Conservation (phyloP, 2,113 vertebrate genomes). For the Epinephelus lanceolatus region DNA sequence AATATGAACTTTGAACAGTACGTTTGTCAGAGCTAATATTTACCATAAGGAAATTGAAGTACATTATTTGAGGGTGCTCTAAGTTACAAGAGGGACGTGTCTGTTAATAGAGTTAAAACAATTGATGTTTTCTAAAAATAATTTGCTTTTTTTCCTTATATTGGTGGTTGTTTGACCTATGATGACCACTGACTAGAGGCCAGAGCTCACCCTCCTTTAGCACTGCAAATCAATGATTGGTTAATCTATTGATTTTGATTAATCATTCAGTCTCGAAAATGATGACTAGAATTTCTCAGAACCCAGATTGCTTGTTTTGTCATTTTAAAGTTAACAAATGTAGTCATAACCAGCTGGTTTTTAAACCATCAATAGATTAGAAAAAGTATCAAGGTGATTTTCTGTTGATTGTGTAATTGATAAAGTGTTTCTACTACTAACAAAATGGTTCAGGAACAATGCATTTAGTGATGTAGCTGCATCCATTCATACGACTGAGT, state of each 20-base stretch:
- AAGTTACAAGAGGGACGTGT: not conserved
- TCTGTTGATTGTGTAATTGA: not conserved
- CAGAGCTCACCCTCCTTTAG: not conserved
- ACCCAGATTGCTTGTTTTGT: no score
- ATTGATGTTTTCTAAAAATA: not conserved
- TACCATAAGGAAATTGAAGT: not conserved
- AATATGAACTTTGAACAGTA: no score
- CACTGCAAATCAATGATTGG: not conserved
- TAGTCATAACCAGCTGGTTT: not conserved
- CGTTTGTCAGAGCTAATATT: not conserved
- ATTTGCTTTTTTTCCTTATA: not conserved
- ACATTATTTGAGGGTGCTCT: not conserved
- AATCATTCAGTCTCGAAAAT: not conserved
- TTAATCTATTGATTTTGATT: not conserved
- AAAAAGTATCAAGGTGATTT: not conserved
- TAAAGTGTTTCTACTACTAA: not conserved
- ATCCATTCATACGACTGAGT: conserved; percentile 27
- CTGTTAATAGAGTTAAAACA: not conserved
- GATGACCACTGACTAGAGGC: not conserved
- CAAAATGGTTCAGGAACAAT: not conserved
- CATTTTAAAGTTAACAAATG: not conserved
- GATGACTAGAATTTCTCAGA: not conserved
- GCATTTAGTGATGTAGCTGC: conserved; percentile 6
- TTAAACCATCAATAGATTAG: not conserved
- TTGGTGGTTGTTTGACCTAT: not conserved